Evolutionary conservation across 1,140 invertebrate genomes (phyloP).

Genomic region (Aphaenogaster rudis): DNA sequence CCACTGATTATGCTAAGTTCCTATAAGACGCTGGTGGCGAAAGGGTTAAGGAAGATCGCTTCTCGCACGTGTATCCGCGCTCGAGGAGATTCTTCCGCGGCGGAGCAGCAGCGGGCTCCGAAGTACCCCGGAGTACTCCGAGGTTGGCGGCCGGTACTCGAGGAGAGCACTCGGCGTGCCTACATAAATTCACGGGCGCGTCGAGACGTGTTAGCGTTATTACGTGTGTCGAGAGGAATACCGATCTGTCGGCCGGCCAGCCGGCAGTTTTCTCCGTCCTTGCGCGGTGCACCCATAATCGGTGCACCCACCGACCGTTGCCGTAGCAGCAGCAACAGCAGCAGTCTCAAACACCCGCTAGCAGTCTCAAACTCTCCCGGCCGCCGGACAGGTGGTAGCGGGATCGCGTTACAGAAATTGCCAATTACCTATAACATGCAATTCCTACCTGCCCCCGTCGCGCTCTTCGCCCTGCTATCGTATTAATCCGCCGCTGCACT

Average conservation of each 20-base stretch:
- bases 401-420: constrained; percentile 84
- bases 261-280: constrained; percentile 50
- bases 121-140: constrained; percentile 51
- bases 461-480: constrained; percentile 74
- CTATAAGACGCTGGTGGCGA: constrained; percentile 21
- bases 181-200: constrained; percentile 74
- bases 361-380: constrained; percentile 58
- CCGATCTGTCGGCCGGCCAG: constrained; percentile 60
- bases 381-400: constrained; percentile 79
- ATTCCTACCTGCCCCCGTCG: constrained; percentile 77
- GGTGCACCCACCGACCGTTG: constrained; percentile 23
- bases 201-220: constrained; percentile 78
- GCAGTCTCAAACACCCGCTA: constrained; percentile 57
- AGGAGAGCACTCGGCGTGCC: constrained; percentile 64
- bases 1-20: constrained; percentile 36
- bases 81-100: constrained; percentile 46
- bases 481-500: constrained; percentile 77
- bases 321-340: constrained; percentile 8
- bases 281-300: constrained; percentile 38
- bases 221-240: constrained; percentile 75
- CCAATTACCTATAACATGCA: constrained; percentile 85
- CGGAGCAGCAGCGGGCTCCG: constrained; percentile 8
- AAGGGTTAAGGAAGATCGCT: constrained; percentile 25
- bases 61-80: constrained; percentile 40
- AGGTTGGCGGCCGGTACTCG: constrained; percentile 50